Evolutionary conservation across 2,888 invertebrate species (phyloP).

Genomic region (Perdita meconis): DNA sequence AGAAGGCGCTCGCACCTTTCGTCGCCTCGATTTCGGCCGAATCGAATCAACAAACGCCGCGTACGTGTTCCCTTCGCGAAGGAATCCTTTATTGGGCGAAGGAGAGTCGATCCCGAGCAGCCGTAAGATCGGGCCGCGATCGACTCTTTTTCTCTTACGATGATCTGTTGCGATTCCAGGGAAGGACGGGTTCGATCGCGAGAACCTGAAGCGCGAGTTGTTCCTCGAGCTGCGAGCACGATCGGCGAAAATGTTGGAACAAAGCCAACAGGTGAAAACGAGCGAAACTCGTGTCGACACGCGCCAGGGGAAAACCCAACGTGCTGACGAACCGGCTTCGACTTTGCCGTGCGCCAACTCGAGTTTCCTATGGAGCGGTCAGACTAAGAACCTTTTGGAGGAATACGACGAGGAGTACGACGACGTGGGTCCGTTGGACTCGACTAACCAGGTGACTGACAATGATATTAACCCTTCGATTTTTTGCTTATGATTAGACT

Average conservation of each 20-base stretch:
- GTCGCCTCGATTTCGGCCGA: background rate
- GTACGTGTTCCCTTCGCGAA: slow-evolving; percentile 24
- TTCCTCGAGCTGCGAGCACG: slow-evolving; percentile 22
- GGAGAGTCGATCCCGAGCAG: no score
- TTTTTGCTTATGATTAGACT: no score
- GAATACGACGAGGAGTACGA: slow-evolving; percentile 64
- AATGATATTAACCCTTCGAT: no score
- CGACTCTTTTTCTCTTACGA: background rate
- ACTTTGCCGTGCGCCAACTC: slow-evolving; percentile 58
- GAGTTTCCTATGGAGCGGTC: slow-evolving; percentile 77
- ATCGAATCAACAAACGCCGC: background rate
- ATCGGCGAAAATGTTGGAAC: slow-evolving; percentile 69
- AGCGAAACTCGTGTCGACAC: slow-evolving; percentile 55
- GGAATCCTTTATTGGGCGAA: no score
- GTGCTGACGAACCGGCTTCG: slow-evolving; percentile 58
- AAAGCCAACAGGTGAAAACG: slow-evolving; percentile 71
- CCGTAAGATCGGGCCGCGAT: no score
- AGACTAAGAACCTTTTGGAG: slow-evolving; percentile 28
- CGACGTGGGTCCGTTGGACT: slow-evolving; percentile 67
- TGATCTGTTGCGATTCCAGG: slow-evolving; percentile 26
- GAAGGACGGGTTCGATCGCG: slow-evolving; percentile 44
- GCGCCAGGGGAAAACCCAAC: slow-evolving; percentile 62
- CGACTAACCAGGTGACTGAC: slow-evolving; percentile 39
- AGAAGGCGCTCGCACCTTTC: background rate
- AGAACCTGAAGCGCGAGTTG: slow-evolving; percentile 48